Conservation (phyloP, 2,797 vertebrate species). For the Dryobates pubescens region DNA sequence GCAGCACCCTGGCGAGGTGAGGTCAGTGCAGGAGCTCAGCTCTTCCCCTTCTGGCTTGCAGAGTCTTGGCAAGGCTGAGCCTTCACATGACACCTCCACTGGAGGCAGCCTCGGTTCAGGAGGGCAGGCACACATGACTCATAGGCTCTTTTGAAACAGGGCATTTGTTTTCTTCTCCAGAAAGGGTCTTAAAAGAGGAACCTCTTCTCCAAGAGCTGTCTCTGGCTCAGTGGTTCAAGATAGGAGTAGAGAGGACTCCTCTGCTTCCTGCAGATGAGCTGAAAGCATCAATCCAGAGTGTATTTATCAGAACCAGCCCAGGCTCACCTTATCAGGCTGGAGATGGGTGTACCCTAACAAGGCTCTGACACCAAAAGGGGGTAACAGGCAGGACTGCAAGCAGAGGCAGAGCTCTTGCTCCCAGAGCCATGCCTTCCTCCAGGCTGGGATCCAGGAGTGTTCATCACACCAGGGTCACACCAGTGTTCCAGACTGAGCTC, state of each 20-base stretch:
- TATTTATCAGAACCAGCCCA: neutral
- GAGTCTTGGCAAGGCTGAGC: neutral
- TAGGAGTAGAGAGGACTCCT: neutral
- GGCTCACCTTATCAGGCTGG: neutral
- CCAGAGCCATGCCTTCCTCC: rapidly evolving
- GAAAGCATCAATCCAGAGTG: neutral
- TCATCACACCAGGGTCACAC: rapidly evolving
- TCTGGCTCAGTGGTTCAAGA: neutral
- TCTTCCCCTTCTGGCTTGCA: neutral
- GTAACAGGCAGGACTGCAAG: neutral
- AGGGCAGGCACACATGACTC: slow-evolving; percentile 46
- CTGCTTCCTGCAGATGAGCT: neutral
- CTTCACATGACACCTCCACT: neutral
- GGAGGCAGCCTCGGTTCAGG: neutral
- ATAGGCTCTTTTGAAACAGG: slow-evolving; percentile 24
- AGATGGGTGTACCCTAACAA: neutral
- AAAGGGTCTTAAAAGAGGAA: slow-evolving; percentile 39
- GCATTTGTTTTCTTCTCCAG: slow-evolving; percentile 2
- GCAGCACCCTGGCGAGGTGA: neutral
- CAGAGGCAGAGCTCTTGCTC: neutral
- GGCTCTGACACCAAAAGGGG: neutral
- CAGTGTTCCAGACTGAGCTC: neutral
- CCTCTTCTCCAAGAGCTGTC: neutral
- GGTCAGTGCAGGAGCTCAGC: neutral
- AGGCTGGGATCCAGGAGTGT: neutral